These are phyloP conservation scores for Ptilodon capucinus DNA, from an alignment of 2,888 invertebrate genomes.

Conservation along the genomic window DNA sequence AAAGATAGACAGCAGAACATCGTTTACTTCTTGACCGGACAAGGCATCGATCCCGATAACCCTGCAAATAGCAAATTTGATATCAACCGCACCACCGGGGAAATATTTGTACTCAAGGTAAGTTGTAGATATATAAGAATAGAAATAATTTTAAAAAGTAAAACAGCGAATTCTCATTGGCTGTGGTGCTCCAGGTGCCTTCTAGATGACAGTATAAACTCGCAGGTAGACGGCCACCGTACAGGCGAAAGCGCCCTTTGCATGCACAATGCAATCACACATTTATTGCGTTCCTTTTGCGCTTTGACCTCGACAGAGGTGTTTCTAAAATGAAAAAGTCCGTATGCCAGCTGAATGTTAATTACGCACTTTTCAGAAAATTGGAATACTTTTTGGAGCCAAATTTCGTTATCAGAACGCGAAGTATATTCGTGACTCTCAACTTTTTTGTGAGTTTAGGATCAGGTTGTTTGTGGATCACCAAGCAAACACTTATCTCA, in stretches of 20 bases:
- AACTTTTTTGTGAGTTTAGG: conserved; percentile 32
- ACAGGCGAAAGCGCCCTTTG: conserved; percentile 46
- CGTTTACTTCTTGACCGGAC: conserved; percentile 97
- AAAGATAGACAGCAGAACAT: conserved; percentile 97
- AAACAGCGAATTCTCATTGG: too few species aligned
- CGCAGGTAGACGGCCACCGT: conserved; percentile 33
- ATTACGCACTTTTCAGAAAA: conserved; percentile 36
- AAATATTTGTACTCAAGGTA: conserved; percentile 97
- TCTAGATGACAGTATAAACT: conserved; percentile 29
- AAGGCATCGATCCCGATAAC: conserved; percentile 97
- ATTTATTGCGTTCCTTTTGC: conserved; percentile 59
- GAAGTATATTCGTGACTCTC: conserved; percentile 19
- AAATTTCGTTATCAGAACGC: conserved; percentile 13
- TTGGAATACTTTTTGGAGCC: conserved; percentile 26
- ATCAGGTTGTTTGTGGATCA: conserved; percentile 23
- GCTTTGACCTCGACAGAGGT: conserved; percentile 49
- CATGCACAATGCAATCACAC: conserved; percentile 61
- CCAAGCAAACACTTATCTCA: conserved; percentile 26
- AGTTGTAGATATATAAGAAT: too few species aligned
- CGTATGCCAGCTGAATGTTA: conserved; percentile 47
- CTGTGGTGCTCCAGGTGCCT: conserved; percentile 19
- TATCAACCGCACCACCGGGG: conserved; percentile 97
- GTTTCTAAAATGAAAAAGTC: conserved; percentile 54
- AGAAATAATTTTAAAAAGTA: too few species aligned
- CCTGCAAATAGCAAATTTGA: conserved; percentile 98